Evolutionary conservation across 1,140 invertebrate species (phyloP).

Genomic region (Lordiphosa collinella): DNA sequence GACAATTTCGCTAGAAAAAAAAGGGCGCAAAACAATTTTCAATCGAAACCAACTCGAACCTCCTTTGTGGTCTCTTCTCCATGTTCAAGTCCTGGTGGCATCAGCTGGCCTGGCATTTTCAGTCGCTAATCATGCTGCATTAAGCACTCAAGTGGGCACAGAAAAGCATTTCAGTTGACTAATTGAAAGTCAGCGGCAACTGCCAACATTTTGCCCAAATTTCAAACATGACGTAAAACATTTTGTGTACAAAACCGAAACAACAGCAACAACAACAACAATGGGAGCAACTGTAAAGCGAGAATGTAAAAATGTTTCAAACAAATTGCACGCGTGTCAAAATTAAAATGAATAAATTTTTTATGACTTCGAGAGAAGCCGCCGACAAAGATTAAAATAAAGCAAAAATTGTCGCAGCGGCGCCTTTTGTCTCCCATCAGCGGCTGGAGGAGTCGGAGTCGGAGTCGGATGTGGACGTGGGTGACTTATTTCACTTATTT

Average conservation of each 20-base stretch:
- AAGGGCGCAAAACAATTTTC: too few relatives aligned
- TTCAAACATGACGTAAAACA: conserved; percentile 70
- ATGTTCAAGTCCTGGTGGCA: too few relatives aligned
- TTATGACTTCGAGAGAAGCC: conserved; percentile 22
- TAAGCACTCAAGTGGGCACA: conserved; percentile 10
- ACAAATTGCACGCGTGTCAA: conserved; percentile 71
- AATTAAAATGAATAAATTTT: conserved; percentile 71
- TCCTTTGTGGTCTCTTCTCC: too few relatives aligned
- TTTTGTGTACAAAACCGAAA: conserved; percentile 34
- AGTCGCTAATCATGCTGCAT: conserved; percentile 28
- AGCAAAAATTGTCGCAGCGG: conserved; percentile 37
- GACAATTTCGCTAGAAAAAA: conserved; percentile 9
- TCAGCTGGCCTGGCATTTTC: too few relatives aligned
- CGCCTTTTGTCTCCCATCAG: conserved; percentile 15
- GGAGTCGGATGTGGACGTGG: conserved; percentile 1
- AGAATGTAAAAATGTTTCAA: conserved; percentile 52
- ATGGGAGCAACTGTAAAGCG: conserved; percentile 42
- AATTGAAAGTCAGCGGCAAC: conserved; percentile 27
- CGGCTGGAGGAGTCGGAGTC: neutral
- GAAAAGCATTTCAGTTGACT: conserved; percentile 8
- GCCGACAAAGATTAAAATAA: conserved; percentile 20
- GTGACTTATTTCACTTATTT: conserved; percentile 44
- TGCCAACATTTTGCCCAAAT: conserved; percentile 51
- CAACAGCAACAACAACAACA: conserved; percentile 22
- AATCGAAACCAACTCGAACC: too few relatives aligned